phyloP scores from a whole-genome alignment of 2,113 vertebrate species.

The Bos javanicus region DNA sequence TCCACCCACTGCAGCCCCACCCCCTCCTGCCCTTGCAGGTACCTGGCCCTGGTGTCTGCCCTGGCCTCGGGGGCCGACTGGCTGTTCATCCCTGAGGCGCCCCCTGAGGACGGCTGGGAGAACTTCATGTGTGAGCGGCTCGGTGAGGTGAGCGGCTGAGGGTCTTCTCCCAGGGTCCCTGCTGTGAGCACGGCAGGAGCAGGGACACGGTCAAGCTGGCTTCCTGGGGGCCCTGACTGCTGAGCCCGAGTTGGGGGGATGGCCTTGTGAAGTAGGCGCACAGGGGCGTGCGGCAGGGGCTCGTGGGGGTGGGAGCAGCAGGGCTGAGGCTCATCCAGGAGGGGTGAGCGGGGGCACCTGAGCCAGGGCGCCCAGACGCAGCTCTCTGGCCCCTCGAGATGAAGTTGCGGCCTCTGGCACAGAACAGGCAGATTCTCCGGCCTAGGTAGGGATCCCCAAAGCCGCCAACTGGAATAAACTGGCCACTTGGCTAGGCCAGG shows the following conservation, averaged over 20 bases:
- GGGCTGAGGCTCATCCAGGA: neutral
- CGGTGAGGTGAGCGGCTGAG: conserved; percentile 80
- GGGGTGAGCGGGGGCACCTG: neutral
- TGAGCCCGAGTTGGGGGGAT: accelerated
- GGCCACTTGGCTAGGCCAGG: neutral
- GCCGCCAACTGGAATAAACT: neutral
- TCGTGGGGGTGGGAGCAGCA: neutral
- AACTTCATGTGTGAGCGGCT: conserved; percentile 92
- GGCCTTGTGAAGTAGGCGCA: neutral
- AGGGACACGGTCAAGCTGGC: neutral
- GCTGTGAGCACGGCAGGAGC: accelerated
- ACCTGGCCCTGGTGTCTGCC: conserved; percentile 91
- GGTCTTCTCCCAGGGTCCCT: neutral
- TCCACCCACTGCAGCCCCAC: neutral
- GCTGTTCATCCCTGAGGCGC: conserved; percentile 95
- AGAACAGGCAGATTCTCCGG: neutral
- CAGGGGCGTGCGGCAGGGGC: accelerated
- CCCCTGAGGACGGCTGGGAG: conserved; percentile 92
- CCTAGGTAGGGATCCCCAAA: neutral
- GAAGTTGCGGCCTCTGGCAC: neutral
- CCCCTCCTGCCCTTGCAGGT: conserved; percentile 60
- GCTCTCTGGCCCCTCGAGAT: neutral
- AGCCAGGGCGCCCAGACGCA: accelerated
- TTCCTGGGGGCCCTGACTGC: neutral
- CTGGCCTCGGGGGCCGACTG: conserved; percentile 95